These are phyloP conservation scores for Drosophila sucinea DNA, from an alignment of 1,140 invertebrate genomes.

Conservation along the genomic window DNA sequence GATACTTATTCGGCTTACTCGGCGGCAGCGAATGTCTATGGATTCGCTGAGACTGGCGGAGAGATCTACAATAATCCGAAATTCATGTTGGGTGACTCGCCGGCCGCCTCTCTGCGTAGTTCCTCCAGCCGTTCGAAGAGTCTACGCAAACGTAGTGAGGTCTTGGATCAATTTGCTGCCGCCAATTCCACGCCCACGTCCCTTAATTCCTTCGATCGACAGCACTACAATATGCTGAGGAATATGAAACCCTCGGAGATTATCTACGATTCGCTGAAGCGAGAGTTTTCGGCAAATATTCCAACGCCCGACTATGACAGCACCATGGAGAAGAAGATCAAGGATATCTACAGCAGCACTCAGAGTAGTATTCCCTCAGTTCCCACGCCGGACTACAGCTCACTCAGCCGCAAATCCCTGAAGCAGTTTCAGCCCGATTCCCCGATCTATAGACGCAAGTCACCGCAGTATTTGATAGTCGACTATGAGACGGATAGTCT, in stretches of 20 bases:
- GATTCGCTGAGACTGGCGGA: slow-evolving; percentile 77
- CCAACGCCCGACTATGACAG: slow-evolving; percentile 82
- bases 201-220: slow-evolving; percentile 63
- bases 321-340: slow-evolving; percentile 81
- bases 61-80: slow-evolving; percentile 83
- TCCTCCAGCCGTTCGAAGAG: slow-evolving; percentile 64
- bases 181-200: slow-evolving; percentile 74
- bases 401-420: slow-evolving; percentile 68
- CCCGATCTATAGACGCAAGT: slow-evolving; percentile 77
- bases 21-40: slow-evolving; percentile 69
- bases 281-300: slow-evolving; percentile 73
- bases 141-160: slow-evolving; percentile 62
- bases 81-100: slow-evolving; percentile 75
- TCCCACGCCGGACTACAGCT: slow-evolving; percentile 83
- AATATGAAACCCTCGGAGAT: slow-evolving; percentile 85
- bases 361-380: slow-evolving; percentile 80
- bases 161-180: slow-evolving; percentile 74
- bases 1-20: slow-evolving; percentile 62
- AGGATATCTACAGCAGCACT: slow-evolving; percentile 80
- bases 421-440: slow-evolving; percentile 82
- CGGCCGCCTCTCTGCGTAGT: slow-evolving; percentile 63
- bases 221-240: slow-evolving; percentile 79
- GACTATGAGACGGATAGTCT: slow-evolving; percentile 92
- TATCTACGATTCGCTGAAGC: slow-evolving; percentile 86
- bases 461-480: slow-evolving; percentile 83